A percentile compares a stretch with the other conserved stretches of the same genome.
Evolutionary conservation across 2,113 vertebrate genomes (phyloP).

Genomic region (Aptenodytes forsteri): DNA sequence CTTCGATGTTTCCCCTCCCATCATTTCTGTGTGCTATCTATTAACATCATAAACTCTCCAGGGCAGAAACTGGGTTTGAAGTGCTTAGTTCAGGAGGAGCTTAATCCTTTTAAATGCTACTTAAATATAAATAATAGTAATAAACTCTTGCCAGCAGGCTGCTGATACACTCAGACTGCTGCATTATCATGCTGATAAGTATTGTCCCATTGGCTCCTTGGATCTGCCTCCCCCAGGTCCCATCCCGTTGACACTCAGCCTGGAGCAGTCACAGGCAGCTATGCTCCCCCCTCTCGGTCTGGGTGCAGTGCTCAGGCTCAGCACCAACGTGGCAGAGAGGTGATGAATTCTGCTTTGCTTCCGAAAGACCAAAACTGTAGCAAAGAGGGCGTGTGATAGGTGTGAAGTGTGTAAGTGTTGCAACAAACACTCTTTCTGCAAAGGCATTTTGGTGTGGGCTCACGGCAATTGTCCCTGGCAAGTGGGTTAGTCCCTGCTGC

Average conservation of each 20-base stretch:
- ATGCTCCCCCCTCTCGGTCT: rapidly evolving
- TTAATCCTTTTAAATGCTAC: neutral
- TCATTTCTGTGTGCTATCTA: neutral
- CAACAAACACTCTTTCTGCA: too few species aligned
- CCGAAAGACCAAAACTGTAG: neutral
- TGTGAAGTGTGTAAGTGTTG: neutral
- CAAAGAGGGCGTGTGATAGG: neutral
- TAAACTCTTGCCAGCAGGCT: neutral
- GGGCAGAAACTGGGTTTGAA: neutral
- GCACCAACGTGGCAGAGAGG: rapidly evolving
- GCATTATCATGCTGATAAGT: neutral
- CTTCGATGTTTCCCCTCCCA: neutral
- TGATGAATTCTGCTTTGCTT: neutral
- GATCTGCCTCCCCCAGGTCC: neutral
- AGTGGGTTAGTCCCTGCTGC: neutral
- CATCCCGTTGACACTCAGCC: neutral
- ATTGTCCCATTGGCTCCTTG: neutral
- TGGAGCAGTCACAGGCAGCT: neutral
- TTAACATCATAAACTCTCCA: neutral
- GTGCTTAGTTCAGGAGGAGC: neutral
- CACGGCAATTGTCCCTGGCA: rapidly evolving
- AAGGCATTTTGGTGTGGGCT: neutral
- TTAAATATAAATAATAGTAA: neutral
- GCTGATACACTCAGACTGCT: neutral
- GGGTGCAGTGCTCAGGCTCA: rapidly evolving